A percentile compares a stretch with the other conserved stretches of the same genome.
These are phyloP conservation scores for Otus scops DNA, from an alignment of 2,797 vertebrate species.

Conservation along the genomic window DNA sequence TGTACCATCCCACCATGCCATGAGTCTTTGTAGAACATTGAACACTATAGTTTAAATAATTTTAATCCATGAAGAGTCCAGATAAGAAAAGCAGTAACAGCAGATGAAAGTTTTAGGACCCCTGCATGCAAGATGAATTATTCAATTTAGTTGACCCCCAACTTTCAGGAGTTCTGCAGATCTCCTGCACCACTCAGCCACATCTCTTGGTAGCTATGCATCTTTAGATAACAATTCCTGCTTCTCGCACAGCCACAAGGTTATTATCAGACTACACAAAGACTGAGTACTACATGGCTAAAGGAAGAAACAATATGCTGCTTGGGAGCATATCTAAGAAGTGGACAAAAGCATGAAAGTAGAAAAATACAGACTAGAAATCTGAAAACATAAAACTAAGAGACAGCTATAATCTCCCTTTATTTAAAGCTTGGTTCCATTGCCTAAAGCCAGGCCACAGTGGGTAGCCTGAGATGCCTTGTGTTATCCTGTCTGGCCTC, in stretches of 20 bases:
- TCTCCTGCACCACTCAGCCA: background rate
- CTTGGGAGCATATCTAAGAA: background rate
- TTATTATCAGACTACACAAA: background rate
- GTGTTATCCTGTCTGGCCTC: background rate
- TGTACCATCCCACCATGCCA: background rate
- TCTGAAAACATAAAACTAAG: background rate
- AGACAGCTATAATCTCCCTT: background rate
- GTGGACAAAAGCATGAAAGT: background rate
- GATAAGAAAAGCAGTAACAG: background rate
- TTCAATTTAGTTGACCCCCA: background rate
- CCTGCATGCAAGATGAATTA: background rate
- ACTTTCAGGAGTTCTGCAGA: background rate
- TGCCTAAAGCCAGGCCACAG: background rate
- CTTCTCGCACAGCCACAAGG: background rate
- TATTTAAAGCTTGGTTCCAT: background rate
- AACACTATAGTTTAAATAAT: background rate
- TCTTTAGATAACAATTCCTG: background rate
- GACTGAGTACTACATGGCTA: background rate
- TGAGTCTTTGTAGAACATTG: background rate
- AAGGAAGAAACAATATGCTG: conserved; percentile 18
- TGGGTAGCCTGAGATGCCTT: background rate
- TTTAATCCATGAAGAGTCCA: background rate
- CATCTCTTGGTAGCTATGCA: background rate
- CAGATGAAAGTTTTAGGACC: background rate
- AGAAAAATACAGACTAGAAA: background rate